These are phyloP conservation scores for Leptatherina wallacei DNA, from an alignment of 2,797 vertebrate genomes.

Conservation along the genomic window DNA sequence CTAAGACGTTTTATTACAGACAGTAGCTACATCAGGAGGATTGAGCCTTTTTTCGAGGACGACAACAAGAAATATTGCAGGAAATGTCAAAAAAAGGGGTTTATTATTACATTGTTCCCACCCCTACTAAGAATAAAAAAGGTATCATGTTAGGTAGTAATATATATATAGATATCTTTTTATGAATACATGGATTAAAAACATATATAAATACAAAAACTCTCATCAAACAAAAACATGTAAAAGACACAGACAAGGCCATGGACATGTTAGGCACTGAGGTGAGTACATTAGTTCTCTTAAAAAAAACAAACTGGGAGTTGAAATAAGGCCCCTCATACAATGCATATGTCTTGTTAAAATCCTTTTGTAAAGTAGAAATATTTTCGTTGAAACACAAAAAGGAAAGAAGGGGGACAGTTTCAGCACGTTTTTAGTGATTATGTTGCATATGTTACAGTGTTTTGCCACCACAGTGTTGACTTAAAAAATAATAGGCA, in stretches of 20 bases:
- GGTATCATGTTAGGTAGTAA: conserved; percentile 71
- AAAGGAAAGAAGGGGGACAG: background rate
- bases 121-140: conserved; percentile 73
- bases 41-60: background rate
- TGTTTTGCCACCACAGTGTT: conserved; percentile 63
- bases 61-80: conserved; percentile 26
- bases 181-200: conserved; percentile 79
- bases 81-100: conserved; percentile 76
- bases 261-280: conserved; percentile 71
- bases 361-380: conserved; percentile 40
- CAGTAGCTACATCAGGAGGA: background rate
- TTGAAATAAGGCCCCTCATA: conserved; percentile 69
- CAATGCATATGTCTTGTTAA: conserved; percentile 21
- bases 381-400: conserved; percentile 40
- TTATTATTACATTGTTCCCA: conserved; percentile 76
- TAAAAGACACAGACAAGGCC: conserved; percentile 50
- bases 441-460: conserved; percentile 66
- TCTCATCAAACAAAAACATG: conserved; percentile 41
- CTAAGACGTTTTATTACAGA: background rate
- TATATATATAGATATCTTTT: conserved; percentile 56
- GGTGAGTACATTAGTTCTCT: conserved; percentile 62
- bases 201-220: conserved; percentile 81
- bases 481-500: conserved; percentile 29
- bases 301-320: conserved; percentile 46
- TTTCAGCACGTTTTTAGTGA: conserved; percentile 45